These are phyloP conservation scores for Calameuta pallipes DNA, from an alignment of 2,888 invertebrate genomes.

Conservation along the genomic window DNA sequence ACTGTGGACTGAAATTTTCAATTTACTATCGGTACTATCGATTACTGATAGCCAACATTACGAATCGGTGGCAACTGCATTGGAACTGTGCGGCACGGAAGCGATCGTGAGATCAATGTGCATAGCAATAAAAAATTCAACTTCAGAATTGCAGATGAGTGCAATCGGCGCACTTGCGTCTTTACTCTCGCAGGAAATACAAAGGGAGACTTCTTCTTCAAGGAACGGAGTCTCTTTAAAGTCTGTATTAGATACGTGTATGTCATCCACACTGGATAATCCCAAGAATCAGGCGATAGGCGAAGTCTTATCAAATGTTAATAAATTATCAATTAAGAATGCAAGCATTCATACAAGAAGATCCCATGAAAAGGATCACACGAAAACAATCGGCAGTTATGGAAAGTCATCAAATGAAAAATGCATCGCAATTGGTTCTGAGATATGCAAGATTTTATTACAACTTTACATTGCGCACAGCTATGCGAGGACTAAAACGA, in stretches of 20 bases:
- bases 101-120: conserved; percentile 46
- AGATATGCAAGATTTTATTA: conserved; percentile 67
- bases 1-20: conserved; percentile 67
- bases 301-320: conserved; percentile 40
- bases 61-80: conserved; percentile 50
- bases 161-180: conserved; percentile 54
- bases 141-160: conserved; percentile 51
- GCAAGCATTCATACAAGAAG: conserved; percentile 24
- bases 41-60: conserved; percentile 54
- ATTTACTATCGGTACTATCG: conserved; percentile 64
- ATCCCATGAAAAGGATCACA: conserved; percentile 16
- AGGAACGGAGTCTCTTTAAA: conserved; percentile 32
- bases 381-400: not conserved
- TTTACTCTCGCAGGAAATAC: conserved; percentile 55
- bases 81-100: conserved; percentile 45
- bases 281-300: conserved; percentile 31
- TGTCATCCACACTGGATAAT: conserved; percentile 18
- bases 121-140: conserved; percentile 44
- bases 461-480: conserved; percentile 66
- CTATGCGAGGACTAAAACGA: conserved; percentile 55
- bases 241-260: conserved; percentile 41
- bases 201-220: conserved; percentile 36
- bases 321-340: conserved; percentile 41
- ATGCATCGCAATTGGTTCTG: conserved; percentile 56
- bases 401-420: not conserved